Percentiles rank a stretch among this genome's conserved stretches.
phyloP scores from a whole-genome alignment of 2,797 vertebrate species.

The Anguilla pacifica region DNA sequence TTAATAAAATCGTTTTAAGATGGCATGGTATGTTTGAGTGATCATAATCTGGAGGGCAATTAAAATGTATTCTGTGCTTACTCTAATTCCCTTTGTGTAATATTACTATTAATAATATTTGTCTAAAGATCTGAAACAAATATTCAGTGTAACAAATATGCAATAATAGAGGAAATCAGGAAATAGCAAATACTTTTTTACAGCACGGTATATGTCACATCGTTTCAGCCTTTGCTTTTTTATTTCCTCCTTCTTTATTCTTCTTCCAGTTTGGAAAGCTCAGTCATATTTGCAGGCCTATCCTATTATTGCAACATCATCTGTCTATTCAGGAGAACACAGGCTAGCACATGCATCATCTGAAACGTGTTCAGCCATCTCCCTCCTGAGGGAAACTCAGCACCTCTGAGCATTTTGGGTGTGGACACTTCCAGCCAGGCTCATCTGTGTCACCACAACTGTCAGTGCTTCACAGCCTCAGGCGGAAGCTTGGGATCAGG shows the following conservation, averaged over 20 bases:
- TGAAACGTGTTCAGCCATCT: neutral
- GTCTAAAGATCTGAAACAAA: too few relatives aligned
- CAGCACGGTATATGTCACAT: too few relatives aligned
- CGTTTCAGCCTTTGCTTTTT: neutral
- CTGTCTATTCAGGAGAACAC: neutral
- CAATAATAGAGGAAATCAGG: too few relatives aligned
- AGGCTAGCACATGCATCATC: neutral
- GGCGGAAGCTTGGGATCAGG: neutral
- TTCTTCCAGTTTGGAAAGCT: neutral
- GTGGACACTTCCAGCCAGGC: neutral
- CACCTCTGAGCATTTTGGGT: neutral
- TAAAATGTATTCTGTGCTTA: too few relatives aligned
- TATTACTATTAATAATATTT: too few relatives aligned
- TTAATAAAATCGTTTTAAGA: neutral
- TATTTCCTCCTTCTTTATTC: neutral
- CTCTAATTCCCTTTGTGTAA: too few relatives aligned
- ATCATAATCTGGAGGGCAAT: neutral
- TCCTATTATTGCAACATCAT: neutral
- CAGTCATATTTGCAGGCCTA: neutral
- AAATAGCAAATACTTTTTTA: too few relatives aligned
- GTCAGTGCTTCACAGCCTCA: neutral
- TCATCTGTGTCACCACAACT: neutral
- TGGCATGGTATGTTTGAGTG: neutral
- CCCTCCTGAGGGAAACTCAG: neutral
- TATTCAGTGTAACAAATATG: too few relatives aligned